Percentiles rank a stretch among this genome's conserved stretches.
phyloP scores from a whole-genome alignment of 2,797 vertebrate species.

The Benthosema pterotum region DNA sequence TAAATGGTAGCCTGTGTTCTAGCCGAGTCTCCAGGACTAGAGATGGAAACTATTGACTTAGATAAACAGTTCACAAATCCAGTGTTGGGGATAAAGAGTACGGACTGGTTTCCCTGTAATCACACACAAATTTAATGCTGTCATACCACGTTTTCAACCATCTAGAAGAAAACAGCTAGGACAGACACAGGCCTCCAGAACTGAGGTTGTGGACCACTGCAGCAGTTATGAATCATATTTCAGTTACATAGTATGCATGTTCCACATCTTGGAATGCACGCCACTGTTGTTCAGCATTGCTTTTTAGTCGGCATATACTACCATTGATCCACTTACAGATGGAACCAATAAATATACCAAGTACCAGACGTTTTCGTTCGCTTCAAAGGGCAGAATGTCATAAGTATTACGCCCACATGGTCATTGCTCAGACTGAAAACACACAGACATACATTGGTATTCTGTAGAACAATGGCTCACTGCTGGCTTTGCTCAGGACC shows the following conservation, averaged over 20 bases:
- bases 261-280: slow-evolving; percentile 5
- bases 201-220: not conserved
- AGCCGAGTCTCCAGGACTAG: no score
- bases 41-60: no score
- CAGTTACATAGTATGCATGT: not conserved
- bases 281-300: not conserved
- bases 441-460: slow-evolving; percentile 37
- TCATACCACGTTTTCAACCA: no score
- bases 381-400: slow-evolving; percentile 9
- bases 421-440: slow-evolving; percentile 37
- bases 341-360: slow-evolving; percentile 21
- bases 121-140: no score
- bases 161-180: no score
- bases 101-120: no score
- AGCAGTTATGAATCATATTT: slow-evolving; percentile 11
- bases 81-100: no score
- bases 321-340: slow-evolving; percentile 11
- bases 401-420: slow-evolving; percentile 15
- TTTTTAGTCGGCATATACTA: not conserved
- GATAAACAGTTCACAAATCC: no score
- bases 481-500: no score
- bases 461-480: slow-evolving; percentile 1
- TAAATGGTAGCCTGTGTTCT: no score
- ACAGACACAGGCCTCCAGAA: not conserved
- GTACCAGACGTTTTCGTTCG: slow-evolving; percentile 8